Evolutionary conservation across 1,140 invertebrate species (phyloP), one percentile per base, ranked within the genome.

Genomic region (Hyles vespertilio): DNA sequence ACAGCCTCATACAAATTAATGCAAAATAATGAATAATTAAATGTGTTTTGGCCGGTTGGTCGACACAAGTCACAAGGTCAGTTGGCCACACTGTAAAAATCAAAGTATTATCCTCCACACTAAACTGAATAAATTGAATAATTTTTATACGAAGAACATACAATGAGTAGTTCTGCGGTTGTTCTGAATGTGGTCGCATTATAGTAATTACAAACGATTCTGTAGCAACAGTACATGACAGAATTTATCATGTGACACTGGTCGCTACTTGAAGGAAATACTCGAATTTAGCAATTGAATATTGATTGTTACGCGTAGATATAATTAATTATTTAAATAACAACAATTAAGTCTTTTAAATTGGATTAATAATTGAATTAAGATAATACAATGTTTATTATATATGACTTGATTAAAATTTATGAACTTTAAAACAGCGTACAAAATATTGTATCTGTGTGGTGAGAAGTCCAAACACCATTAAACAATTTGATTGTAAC

Each of bases 11-110:
- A 64, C 51, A 54, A 69, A 71, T 74, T 69, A 74, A 74, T 70
- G 57, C 51, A 36, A 67, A 56, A 67, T 70, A 65, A 69, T 74
- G 66, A 71, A 71, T 74, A 71, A 71, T 74, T 67, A 74, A 65
- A 67, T 68, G 54, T 62, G 54, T 63, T 70, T 71, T 67, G 60
- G 61, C 46, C 40, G 53, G 57, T 61, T 51, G 50, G 46, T 55
- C 53, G 12, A 36, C 6, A 54, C n/a, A n/a, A n/a, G 2, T 22
- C 34, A 40, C 58, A 70, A 72, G 70, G 67, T 58, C 70, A 43
- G 11, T 45, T 12, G 48, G 51, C 45, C 47, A 51, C 50, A 59
- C 34, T 43, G 44, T 59, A 54, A 59, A 52, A 47, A 62, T 58
- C 53, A 51, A 12, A 58, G 55, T 51, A 34, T 34, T 59, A 55